Conservation (phyloP, 1,140 invertebrate species). For the Oppia nitens region DNA sequence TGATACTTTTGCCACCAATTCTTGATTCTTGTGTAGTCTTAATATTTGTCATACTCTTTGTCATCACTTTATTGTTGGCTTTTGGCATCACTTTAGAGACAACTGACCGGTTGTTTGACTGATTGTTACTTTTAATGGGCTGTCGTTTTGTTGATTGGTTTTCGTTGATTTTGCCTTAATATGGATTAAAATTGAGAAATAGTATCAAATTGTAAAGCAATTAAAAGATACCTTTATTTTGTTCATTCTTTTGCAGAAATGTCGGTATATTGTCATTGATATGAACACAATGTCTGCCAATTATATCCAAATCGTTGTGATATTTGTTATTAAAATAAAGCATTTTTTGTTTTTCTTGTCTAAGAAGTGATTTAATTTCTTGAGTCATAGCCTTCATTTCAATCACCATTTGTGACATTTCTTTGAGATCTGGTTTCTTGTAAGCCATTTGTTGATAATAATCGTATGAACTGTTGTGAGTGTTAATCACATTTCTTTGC, state of each 20-base stretch:
- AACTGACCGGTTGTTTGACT: not conserved
- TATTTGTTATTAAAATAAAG: not conserved
- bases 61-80: not conserved
- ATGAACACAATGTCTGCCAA: not conserved
- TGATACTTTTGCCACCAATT: not conserved
- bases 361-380: constrained; percentile 5
- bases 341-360: constrained; percentile 2
- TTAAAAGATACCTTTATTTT: not conserved
- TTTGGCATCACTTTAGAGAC: not conserved
- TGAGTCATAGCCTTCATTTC: constrained; percentile 3
- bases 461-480: not conserved
- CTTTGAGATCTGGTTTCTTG: not conserved
- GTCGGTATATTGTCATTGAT: constrained; percentile 2
- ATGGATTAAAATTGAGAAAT: not conserved
- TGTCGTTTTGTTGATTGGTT: not conserved
- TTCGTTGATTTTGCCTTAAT: not conserved
- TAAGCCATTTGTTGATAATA: not conserved
- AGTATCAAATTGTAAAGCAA: not conserved
- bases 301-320: not conserved
- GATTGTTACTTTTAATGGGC: not conserved
- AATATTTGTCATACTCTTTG: not conserved
- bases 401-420: not conserved
- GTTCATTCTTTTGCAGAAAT: not conserved
- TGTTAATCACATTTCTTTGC: not conserved
- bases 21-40: not conserved